Conservation (phyloP, 2,797 vertebrate species). For the Lepilemur septentrionalis region DNA sequence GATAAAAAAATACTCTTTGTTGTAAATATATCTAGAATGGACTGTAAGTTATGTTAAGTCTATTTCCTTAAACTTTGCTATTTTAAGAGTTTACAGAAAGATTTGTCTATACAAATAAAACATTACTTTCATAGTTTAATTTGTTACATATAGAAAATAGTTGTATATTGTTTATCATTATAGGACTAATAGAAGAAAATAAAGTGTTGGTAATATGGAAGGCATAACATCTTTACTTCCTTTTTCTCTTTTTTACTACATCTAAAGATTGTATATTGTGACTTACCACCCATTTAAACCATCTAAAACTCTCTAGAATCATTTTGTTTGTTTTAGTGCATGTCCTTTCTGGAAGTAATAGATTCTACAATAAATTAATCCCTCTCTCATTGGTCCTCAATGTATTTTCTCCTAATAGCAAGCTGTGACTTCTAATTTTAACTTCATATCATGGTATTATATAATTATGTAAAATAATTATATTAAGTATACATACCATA, state of each 20-base stretch:
- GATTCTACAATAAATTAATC: neutral
- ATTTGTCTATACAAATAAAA: neutral
- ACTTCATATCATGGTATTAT: neutral
- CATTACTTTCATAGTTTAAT: neutral
- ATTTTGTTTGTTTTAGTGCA: neutral
- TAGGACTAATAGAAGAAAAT: neutral
- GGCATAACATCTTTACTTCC: neutral
- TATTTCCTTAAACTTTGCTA: neutral
- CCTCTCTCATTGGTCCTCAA: neutral
- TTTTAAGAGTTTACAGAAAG: neutral
- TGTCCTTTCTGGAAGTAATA: neutral
- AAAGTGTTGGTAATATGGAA: neutral
- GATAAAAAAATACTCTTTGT: neutral
- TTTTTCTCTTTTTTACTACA: neutral
- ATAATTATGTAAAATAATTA: constrained; percentile 13
- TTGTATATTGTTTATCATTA: neutral
- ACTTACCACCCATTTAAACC: neutral
- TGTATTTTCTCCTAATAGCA: neutral
- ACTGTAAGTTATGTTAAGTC: neutral
- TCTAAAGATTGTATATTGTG: neutral
- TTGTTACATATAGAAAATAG: neutral
- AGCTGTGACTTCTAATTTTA: neutral
- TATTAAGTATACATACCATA: neutral
- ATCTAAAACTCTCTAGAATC: neutral
- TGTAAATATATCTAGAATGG: neutral